phyloP scores from a whole-genome alignment of 1,140 invertebrate genomes.

The Melitaea cinxia region DNA sequence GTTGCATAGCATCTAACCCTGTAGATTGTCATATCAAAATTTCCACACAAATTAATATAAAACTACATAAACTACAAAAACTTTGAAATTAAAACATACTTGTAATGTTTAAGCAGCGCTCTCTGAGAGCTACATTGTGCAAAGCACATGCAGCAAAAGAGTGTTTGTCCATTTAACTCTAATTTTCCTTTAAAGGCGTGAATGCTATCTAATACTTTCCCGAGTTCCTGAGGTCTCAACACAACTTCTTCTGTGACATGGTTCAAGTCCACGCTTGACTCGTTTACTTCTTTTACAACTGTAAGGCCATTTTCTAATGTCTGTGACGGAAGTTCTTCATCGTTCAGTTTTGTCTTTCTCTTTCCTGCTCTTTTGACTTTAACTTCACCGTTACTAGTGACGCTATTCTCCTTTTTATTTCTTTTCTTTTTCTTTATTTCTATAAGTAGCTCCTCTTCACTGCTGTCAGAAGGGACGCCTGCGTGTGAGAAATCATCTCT shows the following conservation, averaged over 20 bases:
- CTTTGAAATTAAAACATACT: constrained; percentile 48
- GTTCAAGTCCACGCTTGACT: constrained; percentile 29
- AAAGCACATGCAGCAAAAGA: constrained; percentile 73
- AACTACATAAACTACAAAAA: too few relatives aligned
- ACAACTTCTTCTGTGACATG: constrained; percentile 42
- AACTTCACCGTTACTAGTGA: constrained; percentile 42
- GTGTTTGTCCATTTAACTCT: constrained; percentile 17
- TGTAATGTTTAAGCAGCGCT: constrained; percentile 69
- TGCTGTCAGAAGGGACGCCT: constrained; percentile 53
- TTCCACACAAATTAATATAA: background rate
- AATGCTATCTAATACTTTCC: constrained; percentile 18
- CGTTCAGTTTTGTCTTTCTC: constrained; percentile 42
- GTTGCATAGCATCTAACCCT: too few relatives aligned
- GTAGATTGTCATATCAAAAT: too few relatives aligned
- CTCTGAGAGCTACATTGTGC: constrained; percentile 49
- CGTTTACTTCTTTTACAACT: constrained; percentile 31
- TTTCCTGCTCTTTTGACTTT: constrained; percentile 47
- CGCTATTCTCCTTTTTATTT: constrained; percentile 34
- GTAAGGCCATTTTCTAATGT: constrained; percentile 18
- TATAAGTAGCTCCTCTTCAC: constrained; percentile 62
- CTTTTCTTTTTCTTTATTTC: constrained; percentile 62
- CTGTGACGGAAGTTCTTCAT: constrained; percentile 40
- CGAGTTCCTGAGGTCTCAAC: constrained; percentile 24
- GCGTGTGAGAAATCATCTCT: constrained; percentile 31
- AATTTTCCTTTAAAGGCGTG: background rate